Percentiles rank a stretch among this genome's conserved stretches.
phyloP scores from a whole-genome alignment of 2,113 vertebrate genomes.

The Panthera uncia region DNA sequence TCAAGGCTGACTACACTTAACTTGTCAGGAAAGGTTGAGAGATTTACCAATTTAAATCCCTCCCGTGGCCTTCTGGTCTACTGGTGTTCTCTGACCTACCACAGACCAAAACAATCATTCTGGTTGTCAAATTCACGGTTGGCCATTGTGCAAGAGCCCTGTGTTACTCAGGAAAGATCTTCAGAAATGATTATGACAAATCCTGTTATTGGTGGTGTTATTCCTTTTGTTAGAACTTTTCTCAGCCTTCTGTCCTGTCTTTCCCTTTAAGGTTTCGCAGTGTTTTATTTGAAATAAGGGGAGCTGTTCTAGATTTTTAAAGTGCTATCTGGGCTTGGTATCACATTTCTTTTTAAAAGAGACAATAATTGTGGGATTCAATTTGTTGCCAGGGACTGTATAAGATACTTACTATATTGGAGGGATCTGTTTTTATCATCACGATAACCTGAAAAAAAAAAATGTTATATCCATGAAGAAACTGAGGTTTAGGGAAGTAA shows the following conservation, averaged over 20 bases:
- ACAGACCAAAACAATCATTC: slow-evolving; percentile 68
- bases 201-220: slow-evolving; percentile 23
- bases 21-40: not conserved
- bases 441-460: not conserved
- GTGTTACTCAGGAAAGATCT: not conserved
- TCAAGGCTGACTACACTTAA: slow-evolving; percentile 44
- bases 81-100: slow-evolving; percentile 54
- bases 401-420: not conserved
- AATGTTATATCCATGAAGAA: not conserved
- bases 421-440: not conserved
- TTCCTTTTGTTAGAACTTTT: slow-evolving; percentile 20
- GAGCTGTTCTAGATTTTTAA: not conserved
- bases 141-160: slow-evolving; percentile 6
- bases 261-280: not conserved
- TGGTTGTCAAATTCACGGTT: slow-evolving; percentile 21
- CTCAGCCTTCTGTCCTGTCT: not conserved
- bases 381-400: not conserved
- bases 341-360: not conserved
- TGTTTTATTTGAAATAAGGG: not conserved
- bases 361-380: not conserved
- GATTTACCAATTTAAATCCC: slow-evolving; percentile 52
- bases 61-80: slow-evolving; percentile 42
- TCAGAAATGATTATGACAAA: slow-evolving; percentile 41
- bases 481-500: not conserved
- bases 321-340: not conserved